Base-by-base conservation (phyloP, 2,888 invertebrate species). In the Tribolium freemani region DNA sequence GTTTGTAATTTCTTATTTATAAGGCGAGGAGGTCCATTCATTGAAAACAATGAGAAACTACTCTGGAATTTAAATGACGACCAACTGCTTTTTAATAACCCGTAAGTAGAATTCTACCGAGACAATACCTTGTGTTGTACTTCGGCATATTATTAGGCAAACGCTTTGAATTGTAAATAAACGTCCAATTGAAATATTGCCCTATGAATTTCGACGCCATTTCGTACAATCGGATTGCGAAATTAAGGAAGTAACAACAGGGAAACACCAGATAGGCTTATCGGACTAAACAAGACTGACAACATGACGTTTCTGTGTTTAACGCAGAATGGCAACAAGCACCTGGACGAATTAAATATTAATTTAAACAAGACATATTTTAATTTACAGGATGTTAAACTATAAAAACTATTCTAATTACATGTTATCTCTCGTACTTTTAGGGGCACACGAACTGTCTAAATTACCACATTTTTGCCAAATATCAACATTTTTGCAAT, bases 81-180 rank as follows among this genome's bases (percentile, higher is more conserved):
- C 78, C 80, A 81, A 81, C 80, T 80, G 82, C 78, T 81, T 83
- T 82, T 81, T 83, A 83, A 83, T 83, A 79, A 81, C 78, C 79
- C 78, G 82, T 81, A 81, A 83, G 79, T 79, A 78, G 79, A 61
- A 76, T 75, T 70, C 76, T 57, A 72, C 74, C 71, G 72, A 81
- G 75, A 82, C 81, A 82, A 82, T 81, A 71, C 71, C 20, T 31
- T 45, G 50, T 31, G 46, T 67, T 67, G 67, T 67, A 67, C 56
- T 44, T 67, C 26, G 56, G 61, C 10, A 63, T 70, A 63, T 70
- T 70, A 70, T 70, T 70, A 70, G 63, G 69, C 69, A 53, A 66
- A 61, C 26, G 56, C 53, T 70, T 70, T 70, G 69, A 61, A 70
- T 70, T 70, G 69, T 70, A 70, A 70, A 70, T 70, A 45, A 51